phyloP scores from a whole-genome alignment of 2,113 vertebrate genomes.

The Seriola quinqueradiata region DNA sequence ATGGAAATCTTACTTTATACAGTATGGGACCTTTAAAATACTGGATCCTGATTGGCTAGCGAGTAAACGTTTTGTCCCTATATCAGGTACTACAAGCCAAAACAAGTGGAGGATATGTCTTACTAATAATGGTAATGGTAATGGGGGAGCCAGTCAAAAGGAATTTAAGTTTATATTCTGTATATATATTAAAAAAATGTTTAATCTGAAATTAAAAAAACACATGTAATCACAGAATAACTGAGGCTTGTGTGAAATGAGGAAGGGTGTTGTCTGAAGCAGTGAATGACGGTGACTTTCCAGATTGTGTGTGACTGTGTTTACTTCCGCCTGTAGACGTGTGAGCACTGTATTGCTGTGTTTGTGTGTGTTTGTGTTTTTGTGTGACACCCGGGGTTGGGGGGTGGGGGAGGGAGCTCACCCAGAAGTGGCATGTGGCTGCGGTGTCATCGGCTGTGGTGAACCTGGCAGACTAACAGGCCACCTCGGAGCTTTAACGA shows the following conservation, averaged over 20 bases:
- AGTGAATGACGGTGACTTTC: slow-evolving; percentile 12
- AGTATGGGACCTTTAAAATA: neutral
- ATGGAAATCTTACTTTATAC: too few species aligned
- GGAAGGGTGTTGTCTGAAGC: slow-evolving; percentile 54
- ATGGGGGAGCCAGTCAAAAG: neutral
- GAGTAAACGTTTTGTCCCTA: neutral
- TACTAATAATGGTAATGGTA: neutral
- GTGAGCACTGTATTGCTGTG: slow-evolving; percentile 4
- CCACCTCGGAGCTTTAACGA: slow-evolving; percentile 55
- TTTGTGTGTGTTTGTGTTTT: slow-evolving; percentile 23
- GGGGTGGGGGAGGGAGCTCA: slow-evolving; percentile 31
- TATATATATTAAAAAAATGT: neutral
- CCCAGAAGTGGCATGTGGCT: slow-evolving; percentile 32
- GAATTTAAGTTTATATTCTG: neutral
- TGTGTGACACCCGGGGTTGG: neutral
- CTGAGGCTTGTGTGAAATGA: slow-evolving; percentile 1
- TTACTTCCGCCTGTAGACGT: slow-evolving; percentile 45
- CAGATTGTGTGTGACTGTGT: slow-evolving; percentile 42
- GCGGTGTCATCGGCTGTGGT: slow-evolving; percentile 17
- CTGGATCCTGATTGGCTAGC: neutral
- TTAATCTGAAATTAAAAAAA: neutral
- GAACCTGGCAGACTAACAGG: slow-evolving; percentile 31
- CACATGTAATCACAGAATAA: neutral
- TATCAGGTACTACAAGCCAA: too few species aligned
- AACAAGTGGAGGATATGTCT: neutral